Evolutionary conservation across 2,797 vertebrate genomes (phyloP), one percentile per base, ranked within the genome.

Genomic region (Microchirus variegatus): DNA sequence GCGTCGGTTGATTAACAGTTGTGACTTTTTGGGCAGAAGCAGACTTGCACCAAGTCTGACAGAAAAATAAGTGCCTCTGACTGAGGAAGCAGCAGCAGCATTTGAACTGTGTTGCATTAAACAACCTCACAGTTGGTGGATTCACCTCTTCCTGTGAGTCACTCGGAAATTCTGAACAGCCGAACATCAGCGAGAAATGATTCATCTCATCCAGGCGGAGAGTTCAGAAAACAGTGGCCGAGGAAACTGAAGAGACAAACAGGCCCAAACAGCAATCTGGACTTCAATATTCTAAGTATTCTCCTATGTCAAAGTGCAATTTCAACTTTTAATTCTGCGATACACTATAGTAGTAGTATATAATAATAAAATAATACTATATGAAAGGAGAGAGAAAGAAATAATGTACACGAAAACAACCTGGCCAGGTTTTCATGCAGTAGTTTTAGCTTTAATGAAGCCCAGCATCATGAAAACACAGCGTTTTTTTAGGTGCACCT

Each of bases 121-220:
- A 56, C 15, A 42, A 58, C 17, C 62, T 53, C 56, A 62, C 62
- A 51, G 41, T 26, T 5, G 40, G 57, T 44, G n/a, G 53, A 50
- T 55, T 70, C 66, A 49, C 58, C 66, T 67, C 70, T 37, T 52
- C 46, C 50, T 49, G 58, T 19, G 16, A 51, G 70, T 66, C 53
- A 2, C 67, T 56, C 11, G 2, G 53, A 74, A 40, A 53, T 59
- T 16, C 10, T 1, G 46, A 59, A 19, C 26, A 26, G 59, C 48
- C 31, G 8, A 31, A 31, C 31, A 31, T 31, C 31, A 31, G 31
- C 7, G 31, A 31, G 31, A 31, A 31, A 5, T 31, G 31, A 31
- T 31, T 31, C 31, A 31, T 31, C 31, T 31, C 6, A 7, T 18
- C 41, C 65, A 66, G 58, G 70, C 41, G 11, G 18, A 51, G 62